These are phyloP conservation scores for Pemphigus obesinymphae DNA, from an alignment of 1,140 invertebrate genomes.

Conservation along the genomic window DNA sequence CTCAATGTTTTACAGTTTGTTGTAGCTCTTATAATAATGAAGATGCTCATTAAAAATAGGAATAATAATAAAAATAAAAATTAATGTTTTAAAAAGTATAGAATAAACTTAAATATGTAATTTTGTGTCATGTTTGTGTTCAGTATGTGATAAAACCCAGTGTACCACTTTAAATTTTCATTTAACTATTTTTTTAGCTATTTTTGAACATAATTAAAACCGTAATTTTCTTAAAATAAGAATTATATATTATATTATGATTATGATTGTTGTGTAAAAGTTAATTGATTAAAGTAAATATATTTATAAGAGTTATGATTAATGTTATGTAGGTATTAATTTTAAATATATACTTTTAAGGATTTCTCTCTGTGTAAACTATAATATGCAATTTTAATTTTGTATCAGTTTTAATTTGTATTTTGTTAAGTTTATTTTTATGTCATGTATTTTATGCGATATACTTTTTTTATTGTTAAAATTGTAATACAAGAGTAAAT, in stretches of 20 bases:
- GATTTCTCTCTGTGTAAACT: slow-evolving; percentile 2
- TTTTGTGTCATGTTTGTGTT: slow-evolving; percentile 38
- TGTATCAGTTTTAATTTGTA: slow-evolving; percentile 2
- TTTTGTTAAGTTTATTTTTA: slow-evolving; percentile 40
- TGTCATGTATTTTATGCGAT: slow-evolving; percentile 25
- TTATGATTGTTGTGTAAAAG: not conserved
- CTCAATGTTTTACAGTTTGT: not conserved
- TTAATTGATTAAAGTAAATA: not conserved
- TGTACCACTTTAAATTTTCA: not conserved
- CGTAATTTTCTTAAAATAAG: not conserved
- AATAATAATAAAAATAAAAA: not conserved
- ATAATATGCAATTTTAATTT: slow-evolving; percentile 29
- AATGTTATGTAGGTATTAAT: slow-evolving; percentile 34
- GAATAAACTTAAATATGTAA: not conserved
- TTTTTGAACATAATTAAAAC: not conserved
- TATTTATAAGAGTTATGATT: slow-evolving; percentile 5
- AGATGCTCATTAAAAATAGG: slow-evolving; percentile 32
- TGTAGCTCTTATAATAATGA: not conserved
- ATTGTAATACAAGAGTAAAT: slow-evolving; percentile 16
- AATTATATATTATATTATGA: not conserved
- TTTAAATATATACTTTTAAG: not conserved
- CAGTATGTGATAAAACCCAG: slow-evolving; percentile 36
- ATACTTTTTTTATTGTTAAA: slow-evolving; percentile 12
- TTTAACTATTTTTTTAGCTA: slow-evolving; percentile 15
- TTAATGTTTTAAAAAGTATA: not conserved